Evolutionary conservation across 2,113 vertebrate genomes (phyloP), one percentile per base, ranked within the genome.

Genomic region (Parus major): DNA sequence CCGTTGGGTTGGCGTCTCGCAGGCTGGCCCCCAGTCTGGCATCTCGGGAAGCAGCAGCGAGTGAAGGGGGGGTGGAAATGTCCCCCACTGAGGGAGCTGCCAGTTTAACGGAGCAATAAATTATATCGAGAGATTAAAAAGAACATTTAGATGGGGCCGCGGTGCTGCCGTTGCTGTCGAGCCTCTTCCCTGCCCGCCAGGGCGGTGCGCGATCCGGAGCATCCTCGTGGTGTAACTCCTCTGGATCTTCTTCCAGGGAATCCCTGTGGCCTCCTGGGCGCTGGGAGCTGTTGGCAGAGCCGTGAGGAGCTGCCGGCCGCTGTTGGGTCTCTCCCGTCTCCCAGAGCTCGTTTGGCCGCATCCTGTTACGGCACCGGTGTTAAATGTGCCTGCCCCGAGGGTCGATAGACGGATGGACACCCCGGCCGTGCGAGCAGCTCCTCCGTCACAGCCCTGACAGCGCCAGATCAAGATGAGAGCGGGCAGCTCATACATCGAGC

Each of bases 11-110:
- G 98, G 98, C 98, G 98, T 98, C 98, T 97, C 65, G 44, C 63
- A 98, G 98, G 95, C 98, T 98, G 95, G 98, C 95, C 97, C 98
- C 98, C 49, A 96, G 98, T 98, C 98, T 98, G 97, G 96, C 96
- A 97, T 98, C 97, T 98, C 89, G 96, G 95, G 97, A 97, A 97
- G 88, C 98, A 97, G 98, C 96, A 95, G 96, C 76, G 91, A 96
- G 96, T 23, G 3, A 3, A 8, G 66, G 16, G 35, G 14, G 71
- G 41, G 7, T 49, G 76, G 56, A 36, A 86, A 91, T 50, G 35
- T 96, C 97, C 92, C 94, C 96, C 91, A 90, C 93, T 4, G 73
- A 92, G 96, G 66, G 95, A 97, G 80, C 93, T 97, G 97, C 96
- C 97, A 93, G 42, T 97, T 97, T 75, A 96, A 65, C 60, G 4